Evolutionary conservation across 2,888 invertebrate genomes (phyloP).

Genomic region (Tipula confusa): DNA sequence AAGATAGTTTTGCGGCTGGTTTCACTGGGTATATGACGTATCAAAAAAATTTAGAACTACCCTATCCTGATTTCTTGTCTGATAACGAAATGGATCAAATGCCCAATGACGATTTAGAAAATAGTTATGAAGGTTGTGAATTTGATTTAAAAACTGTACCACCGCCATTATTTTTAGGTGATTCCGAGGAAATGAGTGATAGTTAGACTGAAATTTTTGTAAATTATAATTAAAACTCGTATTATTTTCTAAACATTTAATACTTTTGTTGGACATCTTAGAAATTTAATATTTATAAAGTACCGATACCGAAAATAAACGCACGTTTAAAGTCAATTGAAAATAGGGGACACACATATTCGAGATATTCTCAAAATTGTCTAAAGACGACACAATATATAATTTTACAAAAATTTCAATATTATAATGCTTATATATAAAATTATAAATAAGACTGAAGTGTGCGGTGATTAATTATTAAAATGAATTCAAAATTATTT

Average conservation of each 20-base stretch:
- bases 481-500: background rate
- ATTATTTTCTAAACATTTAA: background rate
- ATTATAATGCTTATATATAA: background rate
- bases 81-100: constrained; percentile 52
- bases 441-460: background rate
- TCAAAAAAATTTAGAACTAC: constrained; percentile 52
- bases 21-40: constrained; percentile 38
- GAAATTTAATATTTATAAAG: background rate
- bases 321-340: background rate
- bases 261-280: background rate
- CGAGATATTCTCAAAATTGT: too few relatives aligned
- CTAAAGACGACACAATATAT: too few relatives aligned
- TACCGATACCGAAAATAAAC: background rate
- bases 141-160: constrained; percentile 72
- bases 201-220: constrained; percentile 38
- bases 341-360: too few relatives aligned
- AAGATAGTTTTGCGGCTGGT: constrained; percentile 43
- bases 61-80: constrained; percentile 49
- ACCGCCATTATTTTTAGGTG: constrained; percentile 71
- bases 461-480: background rate
- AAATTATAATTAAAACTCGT: constrained; percentile 21
- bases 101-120: constrained; percentile 54
- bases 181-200: constrained; percentile 58
- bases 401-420: background rate
- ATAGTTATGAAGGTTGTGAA: constrained; percentile 64